A percentile compares a stretch with the other conserved stretches of the same genome.
Evolutionary conservation across 2,797 vertebrate genomes (phyloP).

Genomic region (Aulostomus chinensis): DNA sequence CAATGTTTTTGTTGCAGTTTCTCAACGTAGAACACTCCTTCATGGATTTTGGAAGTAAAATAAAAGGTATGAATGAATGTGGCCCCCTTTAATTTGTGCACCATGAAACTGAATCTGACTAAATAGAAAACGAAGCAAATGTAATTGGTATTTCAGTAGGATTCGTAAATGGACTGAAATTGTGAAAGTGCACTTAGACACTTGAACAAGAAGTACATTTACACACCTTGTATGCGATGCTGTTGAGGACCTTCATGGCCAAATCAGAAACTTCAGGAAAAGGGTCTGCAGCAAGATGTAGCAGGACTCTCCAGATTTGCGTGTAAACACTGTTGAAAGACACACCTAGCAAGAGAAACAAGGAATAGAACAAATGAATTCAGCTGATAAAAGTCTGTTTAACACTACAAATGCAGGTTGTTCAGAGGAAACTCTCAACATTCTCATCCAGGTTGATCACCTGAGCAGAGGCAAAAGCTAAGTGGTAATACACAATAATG

Average conservation of each 20-base stretch:
- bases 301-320: conserved; percentile 95
- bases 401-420: not conserved
- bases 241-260: conserved; percentile 98
- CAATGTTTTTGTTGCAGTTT: too few species aligned
- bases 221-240: conserved; percentile 94
- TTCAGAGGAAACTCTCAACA: not conserved
- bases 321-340: conserved; percentile 99
- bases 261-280: conserved; percentile 95
- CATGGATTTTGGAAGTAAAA: too few species aligned
- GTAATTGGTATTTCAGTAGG: too few species aligned
- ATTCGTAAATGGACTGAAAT: too few species aligned
- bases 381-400: not conserved
- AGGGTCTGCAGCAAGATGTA: conserved; percentile 94
- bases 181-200: not conserved
- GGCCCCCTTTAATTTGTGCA: too few species aligned
- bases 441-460: conserved; percentile 13
- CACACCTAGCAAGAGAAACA: conserved; percentile 80
- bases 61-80: too few species aligned
- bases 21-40: too few species aligned
- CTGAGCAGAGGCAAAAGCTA: conserved; percentile 9
- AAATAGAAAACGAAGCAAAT: too few species aligned
- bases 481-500: conserved; percentile 16
- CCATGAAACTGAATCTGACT: too few species aligned
- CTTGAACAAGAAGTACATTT: too few species aligned
- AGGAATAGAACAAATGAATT: not conserved